Evolutionary conservation across 2,888 invertebrate species (phyloP), one percentile per base, ranked within the genome.

Genomic region (Amphipyra tragopoginis): DNA sequence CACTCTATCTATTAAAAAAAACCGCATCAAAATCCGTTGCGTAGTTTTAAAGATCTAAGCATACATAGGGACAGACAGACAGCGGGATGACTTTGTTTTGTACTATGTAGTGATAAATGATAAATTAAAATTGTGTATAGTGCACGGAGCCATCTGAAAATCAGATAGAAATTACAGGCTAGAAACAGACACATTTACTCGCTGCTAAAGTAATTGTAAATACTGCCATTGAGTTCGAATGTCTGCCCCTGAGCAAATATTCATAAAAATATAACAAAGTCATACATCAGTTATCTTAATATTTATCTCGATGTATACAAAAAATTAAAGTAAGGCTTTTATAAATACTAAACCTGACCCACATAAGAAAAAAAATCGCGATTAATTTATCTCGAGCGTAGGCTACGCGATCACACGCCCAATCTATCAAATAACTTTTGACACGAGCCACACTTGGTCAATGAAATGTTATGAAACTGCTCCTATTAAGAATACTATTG

Each of bases 331-430:
- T 72, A 45, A 58, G 58, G 56, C 73, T 77, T 80, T 83, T 83
- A 75, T 74, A 21, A 21, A 21, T 21, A 81, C 80, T 73, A 84
- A 82, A 80, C 63, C 77, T 84, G 84, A 85, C 79, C 83, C 40
- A 84, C 78, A 81, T 83, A 47, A 51, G 49, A 72, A 21, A 2
- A 72, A 76, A 76, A 67, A 74, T 62, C 58, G 60, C 63, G 69
- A 65, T n/a, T 72, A 61, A 75, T 73, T 67, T 59, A 69, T 63
- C 48, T 63, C 44, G 29, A 49, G 60, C 45, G 71, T 77, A 64
- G 62, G 75, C 72, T 55, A 65, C 38, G 53, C 54, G 62, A 69
- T 61, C 62, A 75, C 45, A 64, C 47, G 44, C 48, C 42, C 61
- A 61, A 73, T 77, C 63, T 75, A 75, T 79, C 74, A 75, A 72